Evolutionary conservation across 2,888 invertebrate species (phyloP).

Genomic region (Buathra laborator): DNA sequence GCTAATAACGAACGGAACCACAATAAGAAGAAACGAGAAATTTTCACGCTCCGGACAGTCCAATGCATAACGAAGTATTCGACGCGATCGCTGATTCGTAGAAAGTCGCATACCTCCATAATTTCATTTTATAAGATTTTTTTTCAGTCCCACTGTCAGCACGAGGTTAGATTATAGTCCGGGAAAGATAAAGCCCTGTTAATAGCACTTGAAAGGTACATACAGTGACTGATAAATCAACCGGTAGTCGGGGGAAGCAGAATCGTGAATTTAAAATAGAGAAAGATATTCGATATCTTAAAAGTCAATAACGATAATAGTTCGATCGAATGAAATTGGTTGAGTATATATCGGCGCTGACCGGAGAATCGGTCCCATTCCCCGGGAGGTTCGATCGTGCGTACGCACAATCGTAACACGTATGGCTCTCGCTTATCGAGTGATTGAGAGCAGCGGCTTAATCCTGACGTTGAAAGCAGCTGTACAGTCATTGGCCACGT

Average conservation of each 20-base stretch:
- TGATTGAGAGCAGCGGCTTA: conserved; percentile 45
- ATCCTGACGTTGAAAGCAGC: background rate
- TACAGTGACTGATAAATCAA: conserved; percentile 26
- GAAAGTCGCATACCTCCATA: conserved; percentile 42
- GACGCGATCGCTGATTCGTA: conserved; percentile 31
- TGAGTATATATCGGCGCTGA: conserved; percentile 13
- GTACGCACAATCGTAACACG: conserved; percentile 46
- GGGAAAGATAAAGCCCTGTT: conserved; percentile 11
- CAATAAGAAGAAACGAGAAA: conserved; percentile 1
- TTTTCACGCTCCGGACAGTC: background rate
- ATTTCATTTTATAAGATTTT: background rate
- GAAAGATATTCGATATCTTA: conserved; percentile 48
- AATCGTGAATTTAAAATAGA: conserved; percentile 16
- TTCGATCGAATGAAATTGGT: conserved; percentile 50
- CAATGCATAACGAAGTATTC: background rate
- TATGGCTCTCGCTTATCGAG: conserved; percentile 40
- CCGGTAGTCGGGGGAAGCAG: conserved; percentile 20
- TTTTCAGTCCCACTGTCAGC: background rate
- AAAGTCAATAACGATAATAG: conserved; percentile 54
- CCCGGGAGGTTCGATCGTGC: background rate
- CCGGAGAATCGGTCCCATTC: background rate
- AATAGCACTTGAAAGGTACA: conserved; percentile 4
- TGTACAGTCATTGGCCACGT: background rate
- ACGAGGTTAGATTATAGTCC: background rate
- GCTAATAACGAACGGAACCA: conserved; percentile 5